Evolutionary conservation across 2,888 invertebrate genomes (phyloP), one percentile per base, ranked within the genome.

Genomic region (Nomada goodeniana): DNA sequence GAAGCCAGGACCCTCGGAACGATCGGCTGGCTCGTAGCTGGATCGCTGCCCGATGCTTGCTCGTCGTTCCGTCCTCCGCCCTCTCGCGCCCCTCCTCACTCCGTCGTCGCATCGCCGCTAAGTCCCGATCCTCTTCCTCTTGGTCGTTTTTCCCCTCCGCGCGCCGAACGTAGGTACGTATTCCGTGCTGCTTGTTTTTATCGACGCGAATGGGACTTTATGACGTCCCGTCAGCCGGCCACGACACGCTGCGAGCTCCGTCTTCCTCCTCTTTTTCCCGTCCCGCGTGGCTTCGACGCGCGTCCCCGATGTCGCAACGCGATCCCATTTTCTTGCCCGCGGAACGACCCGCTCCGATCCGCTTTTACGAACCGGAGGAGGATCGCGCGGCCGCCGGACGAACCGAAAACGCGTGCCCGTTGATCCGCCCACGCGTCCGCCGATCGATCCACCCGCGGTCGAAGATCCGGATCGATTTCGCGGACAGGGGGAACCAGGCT

Each of bases 151-250:
- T 76, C 57, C 81, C 61, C 71, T 23, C 57, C 13, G 26, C 74
- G 76, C 64, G 76, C 61, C 65, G 53, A 72, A 61, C 76, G 70
- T 81, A 36, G 36, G 36, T 36, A 80, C 85, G 85, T 85, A 83
- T 88, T 80, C 86, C 85, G 78, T 73, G 85, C 86, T 80, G 88
- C 86, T 88, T 88, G 86, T 86, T 88, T 88, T 88, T 88, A 88
- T 88, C 88, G 88, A 85, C 90, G 85, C 86, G 88, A 91, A 91
- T 90, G 88, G 86, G 85, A 91, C 89, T 91, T 91, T 91, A 91
- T 88, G 91, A 90, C 84, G 88, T 89, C 89, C 90, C 89, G 90
- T 91, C 90, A 90, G 85, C 78, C 86, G 55, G 71, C 78, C 75
- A 15, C 15, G 68, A 72, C 76, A 63, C 72, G 64, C 65, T 53